phyloP scores from a whole-genome alignment of 1,140 invertebrate genomes.

The Scaptomyza montana region DNA sequence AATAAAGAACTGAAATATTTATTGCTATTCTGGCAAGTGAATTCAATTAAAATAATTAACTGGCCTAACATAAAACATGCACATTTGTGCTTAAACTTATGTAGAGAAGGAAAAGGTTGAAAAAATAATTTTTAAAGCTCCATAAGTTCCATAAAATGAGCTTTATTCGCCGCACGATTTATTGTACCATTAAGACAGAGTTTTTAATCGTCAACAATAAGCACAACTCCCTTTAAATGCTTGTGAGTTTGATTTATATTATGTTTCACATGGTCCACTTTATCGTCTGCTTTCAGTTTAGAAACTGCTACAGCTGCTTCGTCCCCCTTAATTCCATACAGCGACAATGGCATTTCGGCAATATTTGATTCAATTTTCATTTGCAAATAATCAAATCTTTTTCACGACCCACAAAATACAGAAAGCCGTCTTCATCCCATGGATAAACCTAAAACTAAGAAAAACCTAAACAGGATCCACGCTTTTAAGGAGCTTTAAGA shows the following conservation, averaged over 20 bases:
- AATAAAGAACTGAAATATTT: slow-evolving; percentile 39
- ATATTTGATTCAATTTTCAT: slow-evolving; percentile 51
- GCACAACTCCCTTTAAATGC: slow-evolving; percentile 85
- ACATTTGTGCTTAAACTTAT: too few relatives aligned
- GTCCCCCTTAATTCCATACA: slow-evolving; percentile 40
- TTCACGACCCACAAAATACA: slow-evolving; percentile 88
- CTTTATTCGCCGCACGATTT: slow-evolving; percentile 26
- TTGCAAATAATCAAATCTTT: slow-evolving; percentile 86
- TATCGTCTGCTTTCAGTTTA: slow-evolving; percentile 34
- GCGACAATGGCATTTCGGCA: slow-evolving; percentile 42
- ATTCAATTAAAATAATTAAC: slow-evolving; percentile 36
- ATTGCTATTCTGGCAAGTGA: slow-evolving; percentile 22
- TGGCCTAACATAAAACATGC: not conserved
- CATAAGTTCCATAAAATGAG: slow-evolving; percentile 13
- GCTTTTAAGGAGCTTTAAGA: too few relatives aligned
- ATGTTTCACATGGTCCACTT: slow-evolving; percentile 39
- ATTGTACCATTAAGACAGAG: slow-evolving; percentile 22
- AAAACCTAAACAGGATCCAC: too few relatives aligned
- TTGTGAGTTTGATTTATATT: slow-evolving; percentile 82
- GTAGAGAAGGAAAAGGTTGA: not conserved
- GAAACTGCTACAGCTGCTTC: slow-evolving; percentile 46
- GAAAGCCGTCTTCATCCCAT: slow-evolving; percentile 31
- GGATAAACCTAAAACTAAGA: slow-evolving; percentile 14
- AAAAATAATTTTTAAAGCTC: too few relatives aligned
- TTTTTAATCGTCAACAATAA: too few relatives aligned